Percentiles rank a stretch among this genome's conserved stretches.
phyloP scores from a whole-genome alignment of 2,888 invertebrate genomes.

The Polydrusus tereticollis region DNA sequence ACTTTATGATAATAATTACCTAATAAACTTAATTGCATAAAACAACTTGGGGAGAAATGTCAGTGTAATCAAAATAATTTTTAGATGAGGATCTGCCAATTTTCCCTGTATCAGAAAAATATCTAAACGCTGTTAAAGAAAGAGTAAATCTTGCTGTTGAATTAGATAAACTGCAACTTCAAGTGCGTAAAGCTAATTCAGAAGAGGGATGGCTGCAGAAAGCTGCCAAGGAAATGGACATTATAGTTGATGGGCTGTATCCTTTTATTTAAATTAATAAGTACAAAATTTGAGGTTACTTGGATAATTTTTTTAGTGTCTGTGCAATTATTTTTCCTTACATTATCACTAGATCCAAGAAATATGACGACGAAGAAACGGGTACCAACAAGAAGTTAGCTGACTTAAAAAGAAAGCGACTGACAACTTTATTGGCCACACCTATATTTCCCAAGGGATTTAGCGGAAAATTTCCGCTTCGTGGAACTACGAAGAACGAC shows the following conservation, averaged over 20 bases:
- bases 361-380: slow-evolving; percentile 57
- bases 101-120: slow-evolving; percentile 81
- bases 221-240: slow-evolving; percentile 91
- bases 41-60: too few species aligned
- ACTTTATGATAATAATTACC: too few species aligned
- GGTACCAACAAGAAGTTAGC: slow-evolving; percentile 63
- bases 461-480: slow-evolving; percentile 74
- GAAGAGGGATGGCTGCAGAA: slow-evolving; percentile 89
- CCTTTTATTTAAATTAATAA: slow-evolving; percentile 48
- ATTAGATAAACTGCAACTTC: slow-evolving; percentile 83
- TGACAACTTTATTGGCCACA: slow-evolving; percentile 70
- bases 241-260: slow-evolving; percentile 84
- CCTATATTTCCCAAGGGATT: slow-evolving; percentile 79
- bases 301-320: background rate
- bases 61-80: too few species aligned
- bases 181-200: slow-evolving; percentile 73
- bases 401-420: slow-evolving; percentile 69
- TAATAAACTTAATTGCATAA: too few species aligned
- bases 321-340: slow-evolving; percentile 32
- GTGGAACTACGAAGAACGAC: slow-evolving; percentile 38
- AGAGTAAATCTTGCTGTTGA: slow-evolving; percentile 83
- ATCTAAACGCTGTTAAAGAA: slow-evolving; percentile 76
- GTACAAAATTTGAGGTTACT: background rate
- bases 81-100: slow-evolving; percentile 84
- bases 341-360: slow-evolving; percentile 50